Conservation (phyloP, 2,888 invertebrate species). For the Lycocerus yunnanus region DNA sequence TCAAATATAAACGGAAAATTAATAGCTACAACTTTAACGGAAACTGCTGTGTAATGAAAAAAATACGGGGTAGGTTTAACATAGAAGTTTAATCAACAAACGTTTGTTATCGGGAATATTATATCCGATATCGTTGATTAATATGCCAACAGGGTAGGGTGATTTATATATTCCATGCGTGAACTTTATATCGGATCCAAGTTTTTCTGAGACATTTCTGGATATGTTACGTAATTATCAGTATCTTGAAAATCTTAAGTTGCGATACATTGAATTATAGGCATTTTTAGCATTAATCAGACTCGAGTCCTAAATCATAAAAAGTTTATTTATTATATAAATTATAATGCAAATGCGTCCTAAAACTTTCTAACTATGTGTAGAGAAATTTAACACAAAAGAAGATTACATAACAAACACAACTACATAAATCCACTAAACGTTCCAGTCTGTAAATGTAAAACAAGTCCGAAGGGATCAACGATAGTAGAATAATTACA, state of each 20-base stretch:
- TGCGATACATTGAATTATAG: neutral
- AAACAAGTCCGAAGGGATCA: constrained; percentile 39
- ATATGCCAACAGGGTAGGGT: constrained; percentile 16
- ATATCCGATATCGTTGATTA: constrained; percentile 23
- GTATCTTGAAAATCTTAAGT: neutral
- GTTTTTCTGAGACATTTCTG: neutral
- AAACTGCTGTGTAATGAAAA: constrained; percentile 27
- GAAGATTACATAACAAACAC: constrained; percentile 21
- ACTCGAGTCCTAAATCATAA: neutral
- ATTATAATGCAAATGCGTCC: neutral
- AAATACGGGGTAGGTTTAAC: constrained; percentile 20
- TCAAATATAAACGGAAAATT: constrained; percentile 12
- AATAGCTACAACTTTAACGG: constrained; percentile 26
- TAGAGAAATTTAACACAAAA: constrained; percentile 14
- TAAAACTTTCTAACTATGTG: neutral
- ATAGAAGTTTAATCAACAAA: constrained; percentile 23
- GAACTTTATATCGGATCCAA: constrained; percentile 3
- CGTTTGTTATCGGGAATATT: constrained; percentile 24
- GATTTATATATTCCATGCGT: constrained; percentile 24
- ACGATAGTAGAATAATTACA: constrained; percentile 36
- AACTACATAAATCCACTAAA: constrained; percentile 38
- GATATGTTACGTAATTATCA: neutral
- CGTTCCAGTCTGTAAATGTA: constrained; percentile 38
- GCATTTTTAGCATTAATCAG: neutral
- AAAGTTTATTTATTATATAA: neutral